Percentiles rank a stretch among this genome's conserved stretches.
These are phyloP conservation scores for Spongilla lacustris DNA, from an alignment of 37 sponge, comb jelly and placozoan species.

Conservation along the genomic window DNA sequence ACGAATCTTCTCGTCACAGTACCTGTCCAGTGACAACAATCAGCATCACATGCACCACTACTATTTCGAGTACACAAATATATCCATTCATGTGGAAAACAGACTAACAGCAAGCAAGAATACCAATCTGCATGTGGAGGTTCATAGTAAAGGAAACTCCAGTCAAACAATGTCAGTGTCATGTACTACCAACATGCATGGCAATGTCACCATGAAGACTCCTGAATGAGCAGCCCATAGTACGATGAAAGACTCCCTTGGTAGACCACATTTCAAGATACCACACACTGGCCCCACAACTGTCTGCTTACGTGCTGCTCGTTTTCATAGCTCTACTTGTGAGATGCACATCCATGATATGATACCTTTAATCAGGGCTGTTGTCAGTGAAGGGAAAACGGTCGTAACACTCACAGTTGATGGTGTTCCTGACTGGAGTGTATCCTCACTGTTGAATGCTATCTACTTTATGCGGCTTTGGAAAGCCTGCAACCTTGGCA, in stretches of 20 bases:
- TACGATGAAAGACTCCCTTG: neutral
- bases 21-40: neutral
- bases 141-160: neutral
- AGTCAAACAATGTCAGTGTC: neutral
- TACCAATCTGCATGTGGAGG: neutral
- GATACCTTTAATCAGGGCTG: slow-evolving; percentile 7
- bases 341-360: slow-evolving; percentile 3
- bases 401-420: slow-evolving; percentile 9
- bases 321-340: slow-evolving; percentile 13
- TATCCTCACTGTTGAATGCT: slow-evolving; percentile 2
- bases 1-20: neutral
- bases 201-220: neutral
- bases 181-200: neutral
- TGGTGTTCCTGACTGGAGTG: slow-evolving; percentile 14
- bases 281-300: slow-evolving; percentile 14
- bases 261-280: slow-evolving; percentile 11
- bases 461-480: slow-evolving; percentile 3
- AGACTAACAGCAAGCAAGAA: neutral
- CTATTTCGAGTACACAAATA: neutral
- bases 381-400: slow-evolving; percentile 1
- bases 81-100: neutral
- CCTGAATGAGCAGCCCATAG: neutral
- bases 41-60: neutral
- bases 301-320: slow-evolving; percentile 1
- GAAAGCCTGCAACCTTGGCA: slow-evolving; percentile 1